Evolutionary conservation across 2,797 vertebrate genomes (phyloP).

Genomic region (Lepidocolaptes lacrymiger): DNA sequence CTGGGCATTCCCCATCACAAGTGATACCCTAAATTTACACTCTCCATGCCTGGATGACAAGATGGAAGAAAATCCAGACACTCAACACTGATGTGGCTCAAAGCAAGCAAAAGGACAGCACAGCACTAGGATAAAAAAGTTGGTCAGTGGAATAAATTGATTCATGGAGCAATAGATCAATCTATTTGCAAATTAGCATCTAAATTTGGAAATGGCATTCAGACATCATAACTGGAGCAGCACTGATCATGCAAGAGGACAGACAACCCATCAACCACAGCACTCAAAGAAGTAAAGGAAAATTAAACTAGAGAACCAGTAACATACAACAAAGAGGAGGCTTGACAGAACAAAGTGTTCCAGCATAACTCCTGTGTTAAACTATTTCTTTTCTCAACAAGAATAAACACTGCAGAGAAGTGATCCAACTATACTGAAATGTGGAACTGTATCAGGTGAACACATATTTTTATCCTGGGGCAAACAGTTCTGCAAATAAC

Average conservation of each 20-base stretch:
- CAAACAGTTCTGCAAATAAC: constrained; percentile 20
- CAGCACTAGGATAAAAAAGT: background rate
- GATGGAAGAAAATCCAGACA: background rate
- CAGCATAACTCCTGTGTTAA: background rate
- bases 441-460: constrained; percentile 12
- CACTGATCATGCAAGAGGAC: background rate
- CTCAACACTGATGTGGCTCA: background rate
- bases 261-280: background rate
- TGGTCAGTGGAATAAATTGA: background rate
- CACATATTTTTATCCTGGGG: background rate
- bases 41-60: background rate
- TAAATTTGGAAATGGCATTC: background rate
- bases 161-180: background rate
- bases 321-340: background rate
- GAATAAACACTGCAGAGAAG: constrained; percentile 20
- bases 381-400: constrained; percentile 4
- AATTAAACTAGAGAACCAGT: background rate
- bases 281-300: background rate
- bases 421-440: background rate
- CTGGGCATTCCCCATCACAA: background rate
- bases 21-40: background rate
- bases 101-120: background rate
- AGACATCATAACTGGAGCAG: background rate
- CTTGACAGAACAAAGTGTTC: constrained; percentile 7
- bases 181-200: background rate